Base-by-base conservation (phyloP, 2,888 invertebrate genomes). In the Iphiclides podalirius region DNA sequence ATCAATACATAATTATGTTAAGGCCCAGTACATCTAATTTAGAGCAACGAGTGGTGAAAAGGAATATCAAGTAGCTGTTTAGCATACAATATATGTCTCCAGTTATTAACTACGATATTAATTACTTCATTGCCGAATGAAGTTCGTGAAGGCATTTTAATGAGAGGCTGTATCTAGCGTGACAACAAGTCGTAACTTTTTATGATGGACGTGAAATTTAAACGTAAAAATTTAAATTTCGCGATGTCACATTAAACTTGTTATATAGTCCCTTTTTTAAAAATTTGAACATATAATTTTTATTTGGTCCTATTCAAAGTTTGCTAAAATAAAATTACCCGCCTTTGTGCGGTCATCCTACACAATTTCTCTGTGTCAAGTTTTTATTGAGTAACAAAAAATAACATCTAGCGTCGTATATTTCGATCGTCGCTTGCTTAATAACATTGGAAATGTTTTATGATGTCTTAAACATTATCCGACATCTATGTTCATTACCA, bases 161-260 rank as follows among this genome's bases (percentile, higher is more conserved):
- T 41, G 45, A 45, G 49, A 33, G 20, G 40, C 41, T 37, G 44
- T 49, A 51, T 51, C 41, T 51, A 45, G 20, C 41, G 34, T 51
- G 50, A 33, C 45, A 51, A 51, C 36, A 41, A 23, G 31, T 31
- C 50, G 16, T 51, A 41, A 45, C 13, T 45, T 51, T 50, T 51
- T 35, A 49, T 44, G 39, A 33, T 41, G 35, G 12, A 31, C 37
- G 31, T 17, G 36, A 45, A 45, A 45, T 51, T 51, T 51, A 33
- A 45, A 44, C 28, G 45, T 37, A n/a, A 23, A 41, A 45, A 51
- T 45, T 45, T 15, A 28, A 38, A 37, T 44, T 43, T 49, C 13
- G 37, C 43, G n/a, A 3, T 20, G 11, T 23, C 38, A 14, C 6
- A 31, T 33, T 20, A 33, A 23, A n/a, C 9, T 7, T 33, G 14